phyloP scores from a whole-genome alignment of 2,797 vertebrate genomes.

The Ptychobarbus kaznakovi region DNA sequence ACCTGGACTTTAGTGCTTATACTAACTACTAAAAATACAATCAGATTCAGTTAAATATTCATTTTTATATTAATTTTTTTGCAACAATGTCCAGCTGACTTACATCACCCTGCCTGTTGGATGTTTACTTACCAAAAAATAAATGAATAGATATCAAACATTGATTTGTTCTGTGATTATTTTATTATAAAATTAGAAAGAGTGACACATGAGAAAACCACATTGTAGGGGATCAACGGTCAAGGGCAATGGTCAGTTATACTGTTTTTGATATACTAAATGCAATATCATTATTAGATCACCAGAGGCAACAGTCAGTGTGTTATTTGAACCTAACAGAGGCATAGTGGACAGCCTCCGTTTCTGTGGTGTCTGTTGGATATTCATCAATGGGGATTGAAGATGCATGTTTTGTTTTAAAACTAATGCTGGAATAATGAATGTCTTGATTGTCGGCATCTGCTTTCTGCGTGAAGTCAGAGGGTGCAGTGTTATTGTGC shows the following conservation, averaged over 20 bases:
- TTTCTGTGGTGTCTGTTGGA: neutral
- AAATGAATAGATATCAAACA: neutral
- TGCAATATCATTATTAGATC: neutral
- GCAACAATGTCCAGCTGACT: neutral
- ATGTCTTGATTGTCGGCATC: neutral
- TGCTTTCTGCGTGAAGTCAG: neutral
- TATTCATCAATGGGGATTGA: neutral
- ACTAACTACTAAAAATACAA: too few species aligned
- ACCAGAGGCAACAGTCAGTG: conserved; percentile 1
- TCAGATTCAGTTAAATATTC: too few species aligned
- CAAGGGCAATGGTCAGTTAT: neutral
- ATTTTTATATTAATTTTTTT: too few species aligned
- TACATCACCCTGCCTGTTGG: neutral
- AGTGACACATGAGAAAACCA: neutral
- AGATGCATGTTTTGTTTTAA: neutral
- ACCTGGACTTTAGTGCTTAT: conserved; percentile 4
- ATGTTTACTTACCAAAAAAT: neutral
- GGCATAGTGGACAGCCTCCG: neutral
- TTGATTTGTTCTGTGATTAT: neutral
- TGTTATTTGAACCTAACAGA: conserved; percentile 5
- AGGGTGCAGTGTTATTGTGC: neutral
- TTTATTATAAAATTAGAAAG: neutral
- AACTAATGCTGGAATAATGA: conserved; percentile 35
- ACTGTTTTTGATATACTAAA: neutral
- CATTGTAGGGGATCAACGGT: neutral